Evolutionary conservation across 2,797 vertebrate genomes (phyloP).

Genomic region (Dipus sagitta): DNA sequence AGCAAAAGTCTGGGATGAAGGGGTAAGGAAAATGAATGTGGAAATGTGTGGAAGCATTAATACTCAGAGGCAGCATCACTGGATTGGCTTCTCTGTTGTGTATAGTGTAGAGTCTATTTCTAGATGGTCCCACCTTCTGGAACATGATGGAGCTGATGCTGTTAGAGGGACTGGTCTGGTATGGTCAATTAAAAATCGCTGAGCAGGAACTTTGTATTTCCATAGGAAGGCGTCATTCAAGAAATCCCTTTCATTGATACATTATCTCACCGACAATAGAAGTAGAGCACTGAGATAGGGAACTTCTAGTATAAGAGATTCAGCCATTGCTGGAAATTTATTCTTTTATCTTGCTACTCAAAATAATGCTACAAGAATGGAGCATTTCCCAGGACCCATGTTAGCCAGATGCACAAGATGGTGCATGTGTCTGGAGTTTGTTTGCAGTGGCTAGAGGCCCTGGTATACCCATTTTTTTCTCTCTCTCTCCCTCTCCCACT

Average conservation of each 20-base stretch:
- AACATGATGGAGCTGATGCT: not conserved
- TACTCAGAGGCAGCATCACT: not conserved
- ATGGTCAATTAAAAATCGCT: conserved; percentile 44
- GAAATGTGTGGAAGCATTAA: not conserved
- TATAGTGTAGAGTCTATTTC: not conserved
- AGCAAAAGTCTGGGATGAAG: not conserved
- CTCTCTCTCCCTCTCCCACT: too few relatives aligned
- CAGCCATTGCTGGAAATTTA: conserved; percentile 1
- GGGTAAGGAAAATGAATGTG: not conserved
- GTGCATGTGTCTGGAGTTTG: too few relatives aligned
- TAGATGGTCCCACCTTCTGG: not conserved
- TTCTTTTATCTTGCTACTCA: conserved; percentile 43
- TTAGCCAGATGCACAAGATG: too few relatives aligned
- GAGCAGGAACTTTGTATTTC: not conserved
- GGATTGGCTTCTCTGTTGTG: not conserved
- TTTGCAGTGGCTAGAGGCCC: too few relatives aligned
- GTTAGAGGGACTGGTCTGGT: conserved; percentile 21
- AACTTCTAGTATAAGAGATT: not conserved
- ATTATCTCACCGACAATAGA: not conserved
- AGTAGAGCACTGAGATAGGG: not conserved
- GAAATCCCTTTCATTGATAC: not conserved
- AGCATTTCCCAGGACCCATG: too few relatives aligned
- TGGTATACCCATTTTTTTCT: too few relatives aligned
- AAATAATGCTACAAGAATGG: not conserved
- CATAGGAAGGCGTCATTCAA: not conserved